phyloP scores from a whole-genome alignment of 2,888 invertebrate species.

The Prosapia bicincta region DNA sequence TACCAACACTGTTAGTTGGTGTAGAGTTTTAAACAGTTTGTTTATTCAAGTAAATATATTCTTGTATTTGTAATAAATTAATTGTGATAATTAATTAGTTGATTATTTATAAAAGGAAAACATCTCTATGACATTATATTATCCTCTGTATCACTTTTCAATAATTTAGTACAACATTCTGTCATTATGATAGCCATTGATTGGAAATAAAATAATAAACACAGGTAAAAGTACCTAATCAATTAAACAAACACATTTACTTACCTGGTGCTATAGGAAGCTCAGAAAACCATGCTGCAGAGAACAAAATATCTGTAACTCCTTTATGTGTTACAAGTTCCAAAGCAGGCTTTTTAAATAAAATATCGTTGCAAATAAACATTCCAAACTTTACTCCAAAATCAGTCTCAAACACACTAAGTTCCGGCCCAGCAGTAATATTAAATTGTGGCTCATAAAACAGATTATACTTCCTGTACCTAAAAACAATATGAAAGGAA shows the following conservation, averaged over 20 bases:
- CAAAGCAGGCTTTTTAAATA: constrained; percentile 67
- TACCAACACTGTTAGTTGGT: no score
- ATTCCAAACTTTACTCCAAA: constrained; percentile 78
- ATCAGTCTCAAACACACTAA: constrained; percentile 65
- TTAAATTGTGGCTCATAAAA: constrained; percentile 48
- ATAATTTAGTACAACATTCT: no score
- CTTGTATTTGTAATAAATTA: no score
- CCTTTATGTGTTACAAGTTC: constrained; percentile 52
- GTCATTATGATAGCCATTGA: no score
- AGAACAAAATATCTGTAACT: constrained; percentile 61
- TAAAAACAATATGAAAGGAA: constrained; percentile 33
- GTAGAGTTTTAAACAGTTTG: no score
- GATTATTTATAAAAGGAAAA: no score
- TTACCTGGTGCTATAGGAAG: constrained; percentile 73
- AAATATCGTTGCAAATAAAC: constrained; percentile 79
- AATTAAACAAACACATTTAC: constrained; percentile 17
- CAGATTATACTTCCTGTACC: constrained; percentile 50
- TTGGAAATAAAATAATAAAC: no score
- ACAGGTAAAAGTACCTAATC: no score
- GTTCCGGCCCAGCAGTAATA: constrained; percentile 44
- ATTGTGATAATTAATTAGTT: no score
- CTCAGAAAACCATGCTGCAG: constrained; percentile 80
- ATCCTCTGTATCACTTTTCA: no score
- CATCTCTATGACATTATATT: no score
- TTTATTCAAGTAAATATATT: no score